Base-by-base conservation (phyloP, 2,888 invertebrate genomes). In the Himalopsyche anomala region DNA sequence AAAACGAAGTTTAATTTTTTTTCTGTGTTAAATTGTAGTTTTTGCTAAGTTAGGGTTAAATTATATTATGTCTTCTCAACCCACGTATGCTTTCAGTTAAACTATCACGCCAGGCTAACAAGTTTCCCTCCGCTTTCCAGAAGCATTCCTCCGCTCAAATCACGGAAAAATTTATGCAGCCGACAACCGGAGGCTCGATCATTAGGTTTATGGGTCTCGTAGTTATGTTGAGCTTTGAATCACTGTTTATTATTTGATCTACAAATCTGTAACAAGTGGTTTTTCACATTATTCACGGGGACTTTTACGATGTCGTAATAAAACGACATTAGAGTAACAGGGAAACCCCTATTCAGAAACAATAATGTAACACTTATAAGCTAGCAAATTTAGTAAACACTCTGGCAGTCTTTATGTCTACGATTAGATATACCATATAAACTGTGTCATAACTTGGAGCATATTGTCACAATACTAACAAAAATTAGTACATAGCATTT, bases 31-130 rank as follows among this genome's bases (percentile, higher is more conserved):
- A n/a, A 56, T n/a, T 6, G 17, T 62, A n/a, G 62, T 11, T n/a
- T 56, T 74, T 15, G 74, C 15, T 74, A 38, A 74, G 38, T 12
- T 9, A 74, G 74, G 74, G 74, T 74, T 74, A 74, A 74, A 74
- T 74, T 15, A 74, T 38, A 74, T 74, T 74, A 74, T 74, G 74
- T 74, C 74, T 74, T 74, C 74, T 74, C 74, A 36, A 36, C 74
- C 74, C 74, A 74, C 74, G 74, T 74, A 74, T 74, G 74, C 28
- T 74, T 74, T 36, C 74, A 74, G 74, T 74, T 74, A 74, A 74
- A 74, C 74, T 74, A 74, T 74, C 74, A 62, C 62, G 62, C 62
- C 28, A 62, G 28, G 0, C 62, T 62, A n/a, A 74, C 74, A 74
- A 74, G 74, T 74, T 74, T 74, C 74, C 74, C 36, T 36, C 36